phyloP scores from a whole-genome alignment of 2,797 vertebrate species.

The Anas acuta region DNA sequence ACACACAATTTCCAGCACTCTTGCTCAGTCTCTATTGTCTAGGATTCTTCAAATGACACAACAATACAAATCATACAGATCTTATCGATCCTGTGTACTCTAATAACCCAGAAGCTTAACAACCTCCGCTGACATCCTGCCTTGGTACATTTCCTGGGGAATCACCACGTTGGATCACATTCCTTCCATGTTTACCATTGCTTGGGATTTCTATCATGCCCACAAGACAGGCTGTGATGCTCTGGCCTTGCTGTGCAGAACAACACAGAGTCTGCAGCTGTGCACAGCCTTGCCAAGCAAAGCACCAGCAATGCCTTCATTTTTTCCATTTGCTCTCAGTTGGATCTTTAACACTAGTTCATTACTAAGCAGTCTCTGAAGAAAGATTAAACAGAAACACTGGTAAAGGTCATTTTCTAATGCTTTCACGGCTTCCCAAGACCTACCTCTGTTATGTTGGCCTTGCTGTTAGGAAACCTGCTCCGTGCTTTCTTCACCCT shows the following conservation, averaged over 20 bases:
- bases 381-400: fast-evolving
- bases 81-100: background rate
- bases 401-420: background rate
- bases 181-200: background rate
- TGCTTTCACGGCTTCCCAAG: background rate
- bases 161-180: fast-evolving
- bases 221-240: background rate
- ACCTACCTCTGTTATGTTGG: fast-evolving
- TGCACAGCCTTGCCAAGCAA: fast-evolving
- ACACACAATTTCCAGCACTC: too few relatives aligned
- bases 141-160: fast-evolving
- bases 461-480: background rate
- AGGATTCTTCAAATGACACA: background rate
- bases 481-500: background rate
- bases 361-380: background rate
- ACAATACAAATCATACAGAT: background rate
- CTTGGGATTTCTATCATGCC: background rate
- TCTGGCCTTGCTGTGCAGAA: background rate
- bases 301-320: fast-evolving
- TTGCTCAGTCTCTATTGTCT: background rate
- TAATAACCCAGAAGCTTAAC: background rate
- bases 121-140: background rate
- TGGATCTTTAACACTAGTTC: background rate
- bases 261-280: fast-evolving
- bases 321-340: fast-evolving